Evolutionary conservation across 2,113 vertebrate genomes (phyloP).

Genomic region (Neoarius graeffei): DNA sequence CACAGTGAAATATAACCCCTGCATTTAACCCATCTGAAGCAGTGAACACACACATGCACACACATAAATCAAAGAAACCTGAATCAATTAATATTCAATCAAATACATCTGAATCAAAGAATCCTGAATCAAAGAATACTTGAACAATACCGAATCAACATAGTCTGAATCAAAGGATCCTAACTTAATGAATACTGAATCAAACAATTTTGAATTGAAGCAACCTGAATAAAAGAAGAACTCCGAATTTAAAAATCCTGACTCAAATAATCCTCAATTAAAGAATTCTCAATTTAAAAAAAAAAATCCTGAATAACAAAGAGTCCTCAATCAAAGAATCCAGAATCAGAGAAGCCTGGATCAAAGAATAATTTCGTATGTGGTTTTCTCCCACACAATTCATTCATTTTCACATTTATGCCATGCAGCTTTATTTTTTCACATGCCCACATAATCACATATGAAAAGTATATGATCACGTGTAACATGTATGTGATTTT

Average conservation of each 20-base stretch:
- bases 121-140: not conserved
- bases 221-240: not conserved
- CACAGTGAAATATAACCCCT: no score
- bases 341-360: not conserved
- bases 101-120: not conserved
- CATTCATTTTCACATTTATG: not conserved
- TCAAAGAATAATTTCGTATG: not conserved
- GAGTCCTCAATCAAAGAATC: no score
- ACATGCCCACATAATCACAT: not conserved
- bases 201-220: not conserved
- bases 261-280: not conserved
- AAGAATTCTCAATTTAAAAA: not conserved
- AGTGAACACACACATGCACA: no score
- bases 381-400: not conserved
- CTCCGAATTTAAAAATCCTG: not conserved
- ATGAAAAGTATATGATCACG: not conserved
- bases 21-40: no score
- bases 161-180: not conserved
- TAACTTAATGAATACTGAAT: not conserved
- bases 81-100: not conserved
- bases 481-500: not conserved
- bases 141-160: not conserved
- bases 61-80: not conserved
- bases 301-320: not conserved
- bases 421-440: not conserved